phyloP scores from a whole-genome alignment of 30 jellyfish, hydroid and myxozoan species.

The Aurelia sp. region DNA sequence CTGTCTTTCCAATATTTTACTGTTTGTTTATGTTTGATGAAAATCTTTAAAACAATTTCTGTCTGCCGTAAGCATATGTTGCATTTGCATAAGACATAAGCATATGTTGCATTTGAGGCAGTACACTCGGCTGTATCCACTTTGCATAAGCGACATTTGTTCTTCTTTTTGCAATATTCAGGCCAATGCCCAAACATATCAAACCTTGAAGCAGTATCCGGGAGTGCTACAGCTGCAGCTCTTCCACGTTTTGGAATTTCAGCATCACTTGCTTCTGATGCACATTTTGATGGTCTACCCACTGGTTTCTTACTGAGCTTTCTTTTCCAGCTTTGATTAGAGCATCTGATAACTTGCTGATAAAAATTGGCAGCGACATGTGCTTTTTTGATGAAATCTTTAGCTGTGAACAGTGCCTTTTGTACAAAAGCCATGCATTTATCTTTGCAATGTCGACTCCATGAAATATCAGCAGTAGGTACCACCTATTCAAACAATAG shows the following conservation, averaged over 20 bases:
- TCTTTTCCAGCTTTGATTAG: slow-evolving; percentile 28
- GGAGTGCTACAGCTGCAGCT: not conserved
- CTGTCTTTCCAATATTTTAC: too few relatives aligned
- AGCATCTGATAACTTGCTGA: slow-evolving; percentile 40
- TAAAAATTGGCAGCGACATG: slow-evolving; percentile 40
- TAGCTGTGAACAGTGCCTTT: slow-evolving; percentile 21
- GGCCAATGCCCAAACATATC: not conserved
- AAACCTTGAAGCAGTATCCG: not conserved
- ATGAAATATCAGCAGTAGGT: slow-evolving; percentile 47
- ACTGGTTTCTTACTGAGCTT: not conserved
- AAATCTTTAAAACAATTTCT: too few relatives aligned
- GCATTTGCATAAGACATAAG: too few relatives aligned
- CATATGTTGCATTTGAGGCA: too few relatives aligned
- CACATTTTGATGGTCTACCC: slow-evolving; percentile 72
- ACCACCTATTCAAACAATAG: too few relatives aligned
- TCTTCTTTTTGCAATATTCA: too few relatives aligned
- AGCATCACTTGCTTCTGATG: not conserved
- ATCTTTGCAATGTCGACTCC: slow-evolving; percentile 51
- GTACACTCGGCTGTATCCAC: too few relatives aligned
- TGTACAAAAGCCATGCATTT: slow-evolving; percentile 37
- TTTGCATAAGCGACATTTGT: too few relatives aligned
- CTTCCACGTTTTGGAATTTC: not conserved
- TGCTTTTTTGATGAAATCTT: slow-evolving; percentile 25
- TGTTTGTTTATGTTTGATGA: too few relatives aligned
- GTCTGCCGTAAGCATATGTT: too few relatives aligned